Percentiles rank a stretch among this genome's conserved stretches.
Conservation (phyloP, 2,113 vertebrate species). For the Upupa epops region DNA sequence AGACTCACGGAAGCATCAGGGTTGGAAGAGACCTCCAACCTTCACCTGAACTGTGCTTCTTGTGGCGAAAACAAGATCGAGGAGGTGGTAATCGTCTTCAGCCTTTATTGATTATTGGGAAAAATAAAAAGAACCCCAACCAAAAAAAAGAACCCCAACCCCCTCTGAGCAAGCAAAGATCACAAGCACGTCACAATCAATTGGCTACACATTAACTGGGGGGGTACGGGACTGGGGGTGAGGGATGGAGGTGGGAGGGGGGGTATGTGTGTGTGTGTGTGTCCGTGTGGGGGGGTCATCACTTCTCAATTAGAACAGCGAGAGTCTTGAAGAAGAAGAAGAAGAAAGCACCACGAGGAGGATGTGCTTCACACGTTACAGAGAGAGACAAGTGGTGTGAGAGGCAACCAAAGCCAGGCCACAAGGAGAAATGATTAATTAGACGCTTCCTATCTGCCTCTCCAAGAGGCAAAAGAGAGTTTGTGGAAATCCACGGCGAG, state of each 20-base stretch:
- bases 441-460: slow-evolving; percentile 75
- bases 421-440: slow-evolving; percentile 80
- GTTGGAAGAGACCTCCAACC: too few relatives aligned
- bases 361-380: slow-evolving; percentile 75
- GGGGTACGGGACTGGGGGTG: too few relatives aligned
- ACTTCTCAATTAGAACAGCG: slow-evolving; percentile 76
- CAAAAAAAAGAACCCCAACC: not conserved
- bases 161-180: slow-evolving; percentile 91
- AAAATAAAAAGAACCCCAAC: not conserved
- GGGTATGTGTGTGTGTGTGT: not conserved
- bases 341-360: slow-evolving; percentile 81
- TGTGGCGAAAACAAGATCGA: slow-evolving; percentile 76
- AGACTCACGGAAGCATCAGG: too few relatives aligned
- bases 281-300: slow-evolving; percentile 23
- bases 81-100: slow-evolving; percentile 80
- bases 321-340: slow-evolving; percentile 34
- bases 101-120: slow-evolving; percentile 91
- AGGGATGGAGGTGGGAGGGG: not conserved
- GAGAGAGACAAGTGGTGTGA: slow-evolving; percentile 71
- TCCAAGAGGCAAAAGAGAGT: slow-evolving; percentile 47
- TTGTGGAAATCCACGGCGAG: not conserved
- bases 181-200: slow-evolving; percentile 94
- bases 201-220: slow-evolving; percentile 82
- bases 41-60: slow-evolving; percentile 56
- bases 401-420: slow-evolving; percentile 84